Evolutionary conservation across 2,888 invertebrate genomes (phyloP), one percentile per base, ranked within the genome.

Genomic region (Caradrina clavipalpis): DNA sequence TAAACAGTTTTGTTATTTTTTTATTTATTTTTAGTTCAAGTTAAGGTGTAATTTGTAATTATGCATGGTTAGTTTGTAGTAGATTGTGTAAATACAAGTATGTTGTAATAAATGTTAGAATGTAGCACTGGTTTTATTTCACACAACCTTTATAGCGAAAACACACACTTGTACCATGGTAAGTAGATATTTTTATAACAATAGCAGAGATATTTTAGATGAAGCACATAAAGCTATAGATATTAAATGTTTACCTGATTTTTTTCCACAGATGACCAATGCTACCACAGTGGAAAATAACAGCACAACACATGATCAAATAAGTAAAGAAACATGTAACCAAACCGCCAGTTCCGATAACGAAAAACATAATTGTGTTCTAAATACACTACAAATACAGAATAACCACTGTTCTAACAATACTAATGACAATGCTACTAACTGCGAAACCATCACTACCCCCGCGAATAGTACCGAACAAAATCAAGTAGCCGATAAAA

Each of bases 261-360:
- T 68, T 77, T 65, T 80, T 86, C 79, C 80, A 76, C 94, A 94
- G 94, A 90, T 94, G 78, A 94, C 94, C 60, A 86, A 91, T 54
- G 94, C 94, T 47, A 81, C 86, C 56, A 78, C 86, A 42, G 45
- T 76, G 64, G 81, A 84, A 73, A 84, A 87, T 58, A 84, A 82
- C 68, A 64, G 57, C 35, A 80, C 74, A 11, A 80, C 65, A 54
- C 42, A 61, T 10, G 73, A 80, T 54, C 63, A 61, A 60, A 21
- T 66, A 26, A 68, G 63, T 42, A 50, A 57, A 63, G 70, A 64
- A 39, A 65, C 70, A 45, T 73, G 69, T 73, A 78, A 76, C 55
- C 39, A 78, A 69, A 78, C 78, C 69, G 73, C 73, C 69, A 63
- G 58, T 45, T 57, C 61, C 39, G 39, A 56, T 45, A 67, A 67